Percentiles rank a stretch among this genome's conserved stretches.
Evolutionary conservation across 2,113 vertebrate species (phyloP).

Genomic region (Rallus limicola): DNA sequence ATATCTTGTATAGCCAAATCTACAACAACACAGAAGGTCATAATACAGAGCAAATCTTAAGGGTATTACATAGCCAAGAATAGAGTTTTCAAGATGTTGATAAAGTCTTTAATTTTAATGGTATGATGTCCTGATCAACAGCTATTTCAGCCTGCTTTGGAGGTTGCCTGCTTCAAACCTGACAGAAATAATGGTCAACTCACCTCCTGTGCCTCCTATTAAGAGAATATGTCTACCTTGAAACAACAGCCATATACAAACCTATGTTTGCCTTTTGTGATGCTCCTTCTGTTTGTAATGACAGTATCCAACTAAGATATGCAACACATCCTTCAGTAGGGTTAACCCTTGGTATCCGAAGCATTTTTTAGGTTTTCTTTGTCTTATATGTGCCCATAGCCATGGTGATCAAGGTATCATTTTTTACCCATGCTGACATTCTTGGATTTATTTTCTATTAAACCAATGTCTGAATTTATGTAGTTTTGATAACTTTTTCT

Average conservation of each 20-base stretch:
- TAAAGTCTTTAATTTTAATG: not conserved
- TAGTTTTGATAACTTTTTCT: not conserved
- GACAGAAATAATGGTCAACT: not conserved
- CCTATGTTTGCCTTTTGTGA: not conserved
- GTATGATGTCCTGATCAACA: not conserved
- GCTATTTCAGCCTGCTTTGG: not conserved
- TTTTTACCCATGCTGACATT: not conserved
- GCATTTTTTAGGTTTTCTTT: not conserved
- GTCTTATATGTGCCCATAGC: not conserved
- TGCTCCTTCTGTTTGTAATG: not conserved
- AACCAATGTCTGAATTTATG: not conserved
- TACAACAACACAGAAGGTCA: not conserved
- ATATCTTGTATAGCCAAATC: not conserved
- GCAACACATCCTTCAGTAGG: not conserved
- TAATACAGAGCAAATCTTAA: not conserved
- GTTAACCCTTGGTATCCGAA: not conserved
- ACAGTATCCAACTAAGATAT: not conserved
- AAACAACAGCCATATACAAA: not conserved
- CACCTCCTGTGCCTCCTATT: not conserved
- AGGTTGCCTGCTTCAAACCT: not conserved
- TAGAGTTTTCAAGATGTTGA: not conserved
- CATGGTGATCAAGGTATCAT: not conserved
- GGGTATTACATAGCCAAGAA: not conserved
- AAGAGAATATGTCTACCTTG: not conserved
- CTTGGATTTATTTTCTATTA: not conserved